Evolutionary conservation across 2,797 vertebrate genomes (phyloP), one percentile per base, ranked within the genome.

Genomic region (Etheostoma nigrum): DNA sequence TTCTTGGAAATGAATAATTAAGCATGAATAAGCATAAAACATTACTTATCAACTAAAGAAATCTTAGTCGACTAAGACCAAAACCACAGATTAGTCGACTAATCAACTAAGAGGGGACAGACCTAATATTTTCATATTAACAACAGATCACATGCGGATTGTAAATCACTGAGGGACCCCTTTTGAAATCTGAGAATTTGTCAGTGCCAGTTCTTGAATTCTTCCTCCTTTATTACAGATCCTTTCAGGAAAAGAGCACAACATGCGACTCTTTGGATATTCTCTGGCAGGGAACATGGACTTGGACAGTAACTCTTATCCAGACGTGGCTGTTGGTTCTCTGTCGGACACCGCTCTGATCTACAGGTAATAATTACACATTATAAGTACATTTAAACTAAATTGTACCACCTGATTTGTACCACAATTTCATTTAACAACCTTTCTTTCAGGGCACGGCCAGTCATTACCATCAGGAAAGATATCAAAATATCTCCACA

Each of bases 271-370:
- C 51, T 99, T 99, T 91, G 98, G 98, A 66, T 99, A 99, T 87
- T 99, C 98, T 68, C 90, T 99, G 90, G 96, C 97, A 72, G 98
- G 98, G 82, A 97, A 97, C 88, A 97, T 99, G 97, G 98, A 99
- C 89, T 89, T 99, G 87, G 98, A 99, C 83, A 86, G 88, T 67
- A 99, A 99, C 92, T 95, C 94, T n/a, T 99, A 99, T 80, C 98
- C 98, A 40, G 98, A 99, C 62, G 80, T 99, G 83, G 98, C 97
- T 58, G 95, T 99, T 30, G 98, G 98, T 47, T 99, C 98, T 47
- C 94, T 99, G 83, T 97, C 97, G 19, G 98, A 99, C 89, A 90
- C 96, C 16, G 96, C 96, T 16, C 92, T 97, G 6, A 94, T 99
- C 82, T 99, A 96, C 92, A 98, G 98, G 98, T 98, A 80, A 73